phyloP scores from a whole-genome alignment of 2,113 vertebrate genomes.

The Notothenia rossii region DNA sequence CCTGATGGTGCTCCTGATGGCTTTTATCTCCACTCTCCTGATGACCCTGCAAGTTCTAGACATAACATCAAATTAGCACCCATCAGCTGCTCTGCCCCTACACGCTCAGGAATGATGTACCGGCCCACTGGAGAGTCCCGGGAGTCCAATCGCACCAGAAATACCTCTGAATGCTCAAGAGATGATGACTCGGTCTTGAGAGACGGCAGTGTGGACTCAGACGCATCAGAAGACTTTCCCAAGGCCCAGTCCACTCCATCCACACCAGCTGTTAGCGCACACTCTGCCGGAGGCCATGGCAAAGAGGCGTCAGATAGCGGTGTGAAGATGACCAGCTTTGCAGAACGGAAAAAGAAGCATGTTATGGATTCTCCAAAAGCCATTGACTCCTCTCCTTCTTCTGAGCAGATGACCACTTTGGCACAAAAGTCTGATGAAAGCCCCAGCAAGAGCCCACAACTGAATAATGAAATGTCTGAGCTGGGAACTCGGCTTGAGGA shows the following conservation, averaged over 20 bases:
- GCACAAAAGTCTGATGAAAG: conserved; percentile 84
- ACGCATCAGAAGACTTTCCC: conserved; percentile 86
- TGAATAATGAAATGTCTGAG: conserved; percentile 90
- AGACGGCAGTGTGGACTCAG: conserved; percentile 88
- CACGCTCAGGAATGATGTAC: conserved; percentile 81
- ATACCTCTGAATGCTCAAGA: conserved; percentile 82
- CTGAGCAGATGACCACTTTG: conserved; percentile 73
- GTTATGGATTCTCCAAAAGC: conserved; percentile 75
- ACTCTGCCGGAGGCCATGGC: conserved; percentile 17
- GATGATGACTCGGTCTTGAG: conserved; percentile 88
- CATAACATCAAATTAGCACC: conserved; percentile 66
- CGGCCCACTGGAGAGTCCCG: conserved; percentile 63
- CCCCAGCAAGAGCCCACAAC: conserved; percentile 84
- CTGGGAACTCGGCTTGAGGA: conserved; percentile 90
- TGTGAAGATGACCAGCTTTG: conserved; percentile 94
- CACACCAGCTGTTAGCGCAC: conserved; percentile 66
- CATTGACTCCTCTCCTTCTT: conserved; percentile 40
- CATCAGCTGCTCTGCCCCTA: conserved; percentile 80
- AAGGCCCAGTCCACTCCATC: conserved; percentile 79
- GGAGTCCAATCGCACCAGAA: conserved; percentile 72
- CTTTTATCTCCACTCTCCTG: conserved; percentile 92
- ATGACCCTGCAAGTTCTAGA: conserved; percentile 74
- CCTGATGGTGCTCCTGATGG: conserved; percentile 92
- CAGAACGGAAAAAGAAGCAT: conserved; percentile 91
- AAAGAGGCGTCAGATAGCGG: conserved; percentile 81